Percentiles rank a stretch among this genome's conserved stretches.
phyloP scores from a whole-genome alignment of 2,797 vertebrate species.

The Leuciscus waleckii region DNA sequence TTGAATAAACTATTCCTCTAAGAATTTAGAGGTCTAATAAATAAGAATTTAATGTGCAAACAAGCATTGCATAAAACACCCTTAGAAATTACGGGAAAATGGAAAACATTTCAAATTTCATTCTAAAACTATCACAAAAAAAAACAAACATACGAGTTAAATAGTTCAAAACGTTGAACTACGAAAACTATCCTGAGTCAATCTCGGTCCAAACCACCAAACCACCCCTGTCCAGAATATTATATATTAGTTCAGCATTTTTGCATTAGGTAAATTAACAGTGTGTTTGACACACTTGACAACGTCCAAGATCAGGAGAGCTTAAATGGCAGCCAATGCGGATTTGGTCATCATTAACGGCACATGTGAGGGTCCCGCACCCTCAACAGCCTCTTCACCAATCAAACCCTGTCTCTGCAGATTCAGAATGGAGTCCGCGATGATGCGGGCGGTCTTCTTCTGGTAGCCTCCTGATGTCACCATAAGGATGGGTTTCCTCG shows the following conservation, averaged over 20 bases:
- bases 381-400: conserved; percentile 62
- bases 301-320: neutral
- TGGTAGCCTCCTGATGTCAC: conserved; percentile 96
- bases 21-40: neutral
- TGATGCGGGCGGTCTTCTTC: conserved; percentile 93
- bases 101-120: neutral
- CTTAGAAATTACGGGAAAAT: neutral
- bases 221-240: conserved; percentile 13
- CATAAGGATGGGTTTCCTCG: conserved; percentile 89
- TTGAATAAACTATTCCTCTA: neutral
- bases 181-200: conserved; percentile 29
- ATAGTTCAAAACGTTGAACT: neutral
- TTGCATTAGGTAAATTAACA: conserved; percentile 19
- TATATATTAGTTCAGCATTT: conserved; percentile 8
- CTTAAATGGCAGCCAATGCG: conserved; percentile 59
- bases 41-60: conserved; percentile 57
- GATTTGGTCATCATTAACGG: conserved; percentile 63
- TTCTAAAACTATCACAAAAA: conserved; percentile 12
- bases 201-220: conserved; percentile 1
- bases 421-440: conserved; percentile 96
- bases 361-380: conserved; percentile 66
- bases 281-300: conserved; percentile 18
- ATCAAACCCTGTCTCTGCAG: conserved; percentile 85
- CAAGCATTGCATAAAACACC: conserved; percentile 41
- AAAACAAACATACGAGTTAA: conserved; percentile 19